Evolutionary conservation across 2,888 invertebrate species (phyloP), one percentile per base, ranked within the genome.

Genomic region (Elmis aenea): DNA sequence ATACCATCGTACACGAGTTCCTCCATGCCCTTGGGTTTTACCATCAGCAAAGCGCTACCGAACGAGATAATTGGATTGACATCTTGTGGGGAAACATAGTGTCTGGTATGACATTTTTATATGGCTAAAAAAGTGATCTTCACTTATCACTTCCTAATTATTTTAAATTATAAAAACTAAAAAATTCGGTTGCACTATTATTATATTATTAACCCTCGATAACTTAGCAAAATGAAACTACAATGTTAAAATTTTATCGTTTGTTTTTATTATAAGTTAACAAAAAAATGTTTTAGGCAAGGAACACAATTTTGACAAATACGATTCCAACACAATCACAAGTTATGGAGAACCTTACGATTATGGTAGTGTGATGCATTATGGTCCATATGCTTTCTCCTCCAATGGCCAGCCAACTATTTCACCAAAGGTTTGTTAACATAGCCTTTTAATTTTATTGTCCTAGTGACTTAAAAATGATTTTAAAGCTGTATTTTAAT

Each of bases 11-110:
- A 5, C 85, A 89, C 57, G 89, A 89, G 62, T 71, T 89, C 59
- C 71, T 89, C 53, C 89, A 89, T 56, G 80, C 83, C 0, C 62
- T 86, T 1, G 89, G 89, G 0, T 88, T 89, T 63, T 84, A 82
- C 61, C 88, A 89, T 58, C 87, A 88, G 68, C 89, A 89, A 59
- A 85, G 83, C 56, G 75, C 86, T 13, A 76, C 79, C 9, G 81
- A 88, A 62, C 75, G 89, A 45, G 87, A 89, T 57, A 74, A 82
- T 1, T 86, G 74, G 60, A 81, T 90, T 2, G 73, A 74, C 46
- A 83, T 89, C 47, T 64, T 78, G 31, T 83, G 81, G 77, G 77
- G 82, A 26, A 87, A 88, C 57, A 83, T 33, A 3, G n/a, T 15
- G 26, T 0, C 0, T 1, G 34, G 34, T 34, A 33, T 9, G 13